Evolutionary conservation across 2,797 vertebrate genomes (phyloP), one percentile per base, ranked within the genome.

Genomic region (Schizothorax lantsangensis): DNA sequence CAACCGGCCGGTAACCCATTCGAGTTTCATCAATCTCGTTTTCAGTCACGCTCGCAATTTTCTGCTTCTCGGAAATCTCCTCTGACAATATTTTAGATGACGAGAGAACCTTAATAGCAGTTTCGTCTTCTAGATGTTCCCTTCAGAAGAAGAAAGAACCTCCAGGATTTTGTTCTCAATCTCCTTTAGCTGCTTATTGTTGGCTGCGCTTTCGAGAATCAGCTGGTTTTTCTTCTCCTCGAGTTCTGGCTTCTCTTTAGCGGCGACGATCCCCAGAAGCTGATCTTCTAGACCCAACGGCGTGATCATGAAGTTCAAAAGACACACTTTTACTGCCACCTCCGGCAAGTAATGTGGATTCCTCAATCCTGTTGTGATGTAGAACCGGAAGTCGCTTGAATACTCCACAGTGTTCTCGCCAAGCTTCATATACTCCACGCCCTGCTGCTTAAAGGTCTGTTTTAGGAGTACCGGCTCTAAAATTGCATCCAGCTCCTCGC

Each of bases 271-370:
- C 26, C 97, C 98, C 54, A 99, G 94, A 81, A 99, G 97, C 59
- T 99, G 98, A 87, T 99, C 97, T 90, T 99, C 96, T 79, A 99
- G 95, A 38, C 98, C 98, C 66, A 98, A 92, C 17, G 98, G 98
- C 0, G 97, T 98, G 92, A 98, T 98, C 97, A 98, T 97, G 54
- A 99, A 99, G 93, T 99, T 99, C 78, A 99, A 94, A 19, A 99
- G 94, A 89, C 98, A 98, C 87, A 99, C 97, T 92, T 98, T 99
- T 72, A 98, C 96, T 0, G 97, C 96, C 11, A 98, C 94, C 90
- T 99, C 97, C 9, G 98, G 97, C 47, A 98, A 95, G 91, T 98
- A 99, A 92, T 99, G 98, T n/a, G 97, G 98, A 91, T 97, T 99
- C 90, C 98, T 96, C 91, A 98, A 93, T 23, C 96, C 94, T 0